Conservation (phyloP, 2,113 vertebrate species). For the Triplophysa tibetana region DNA sequence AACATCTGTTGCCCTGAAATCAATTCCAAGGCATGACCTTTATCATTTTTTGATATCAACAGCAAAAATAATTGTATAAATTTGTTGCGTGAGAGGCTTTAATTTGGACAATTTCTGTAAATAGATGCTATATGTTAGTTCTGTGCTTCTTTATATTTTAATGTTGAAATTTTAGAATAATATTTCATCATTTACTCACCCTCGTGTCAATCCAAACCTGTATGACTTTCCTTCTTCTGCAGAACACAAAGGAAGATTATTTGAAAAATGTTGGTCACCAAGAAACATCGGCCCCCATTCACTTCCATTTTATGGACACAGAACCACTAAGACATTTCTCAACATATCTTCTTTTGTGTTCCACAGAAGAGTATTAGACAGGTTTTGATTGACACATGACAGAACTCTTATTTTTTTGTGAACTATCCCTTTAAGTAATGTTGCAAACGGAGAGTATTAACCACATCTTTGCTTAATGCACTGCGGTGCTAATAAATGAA, state of each 20-base stretch:
- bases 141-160: background rate
- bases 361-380: too few relatives aligned
- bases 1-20: slow-evolving; percentile 49
- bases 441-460: too few relatives aligned
- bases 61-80: slow-evolving; percentile 28
- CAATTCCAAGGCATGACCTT: slow-evolving; percentile 42
- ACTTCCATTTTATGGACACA: too few relatives aligned
- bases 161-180: too few relatives aligned
- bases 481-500: background rate
- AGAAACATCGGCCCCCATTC: too few relatives aligned
- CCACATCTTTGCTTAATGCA: too few relatives aligned
- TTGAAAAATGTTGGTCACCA: background rate
- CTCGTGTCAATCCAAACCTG: background rate
- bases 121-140: background rate
- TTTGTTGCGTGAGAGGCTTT: slow-evolving; percentile 4
- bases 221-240: background rate
- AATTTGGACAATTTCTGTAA: background rate
- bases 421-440: background rate
- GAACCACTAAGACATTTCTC: too few relatives aligned
- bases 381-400: too few relatives aligned
- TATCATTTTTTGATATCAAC: slow-evolving; percentile 27
- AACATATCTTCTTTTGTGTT: too few relatives aligned
- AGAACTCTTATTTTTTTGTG: too few relatives aligned
- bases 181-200: background rate
- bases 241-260: background rate